Conservation (phyloP, 2,888 invertebrate species). For the Magallana nippona region DNA sequence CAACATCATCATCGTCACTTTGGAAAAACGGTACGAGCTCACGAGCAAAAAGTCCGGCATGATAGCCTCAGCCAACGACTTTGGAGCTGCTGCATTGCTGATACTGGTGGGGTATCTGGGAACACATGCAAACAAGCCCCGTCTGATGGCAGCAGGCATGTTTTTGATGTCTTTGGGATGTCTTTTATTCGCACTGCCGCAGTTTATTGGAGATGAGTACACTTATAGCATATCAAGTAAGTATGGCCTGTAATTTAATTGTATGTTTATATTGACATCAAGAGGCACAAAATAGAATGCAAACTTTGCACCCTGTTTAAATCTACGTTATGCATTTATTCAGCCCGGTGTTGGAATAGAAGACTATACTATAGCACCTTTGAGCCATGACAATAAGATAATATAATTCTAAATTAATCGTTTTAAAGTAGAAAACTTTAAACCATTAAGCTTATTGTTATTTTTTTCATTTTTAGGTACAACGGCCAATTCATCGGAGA, state of each 20-base stretch:
- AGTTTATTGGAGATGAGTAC: conserved; percentile 61
- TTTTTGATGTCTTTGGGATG: conserved; percentile 62
- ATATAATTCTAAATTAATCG: too few species aligned
- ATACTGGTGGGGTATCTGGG: conserved; percentile 62
- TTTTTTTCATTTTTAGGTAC: not conserved
- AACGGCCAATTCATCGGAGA: conserved; percentile 28
- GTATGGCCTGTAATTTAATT: not conserved
- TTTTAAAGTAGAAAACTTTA: too few species aligned
- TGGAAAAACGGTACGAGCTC: conserved; percentile 64
- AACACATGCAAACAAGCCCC: conserved; percentile 61
- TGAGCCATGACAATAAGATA: too few species aligned
- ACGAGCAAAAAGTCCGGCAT: conserved; percentile 60
- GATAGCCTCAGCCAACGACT: conserved; percentile 64
- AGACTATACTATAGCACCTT: too few species aligned
- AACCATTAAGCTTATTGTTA: not conserved
- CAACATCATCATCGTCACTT: conserved; percentile 62
- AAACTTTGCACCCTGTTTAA: too few species aligned
- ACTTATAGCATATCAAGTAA: conserved; percentile 61
- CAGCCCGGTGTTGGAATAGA: too few species aligned
- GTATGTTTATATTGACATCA: too few species aligned
- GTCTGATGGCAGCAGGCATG: conserved; percentile 59
- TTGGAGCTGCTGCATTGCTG: conserved; percentile 58
- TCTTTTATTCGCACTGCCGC: conserved; percentile 64
- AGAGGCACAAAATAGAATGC: too few species aligned
- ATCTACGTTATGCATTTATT: too few species aligned